Conservation (phyloP, 2,113 vertebrate species). For the Plectropomus leopardus region DNA sequence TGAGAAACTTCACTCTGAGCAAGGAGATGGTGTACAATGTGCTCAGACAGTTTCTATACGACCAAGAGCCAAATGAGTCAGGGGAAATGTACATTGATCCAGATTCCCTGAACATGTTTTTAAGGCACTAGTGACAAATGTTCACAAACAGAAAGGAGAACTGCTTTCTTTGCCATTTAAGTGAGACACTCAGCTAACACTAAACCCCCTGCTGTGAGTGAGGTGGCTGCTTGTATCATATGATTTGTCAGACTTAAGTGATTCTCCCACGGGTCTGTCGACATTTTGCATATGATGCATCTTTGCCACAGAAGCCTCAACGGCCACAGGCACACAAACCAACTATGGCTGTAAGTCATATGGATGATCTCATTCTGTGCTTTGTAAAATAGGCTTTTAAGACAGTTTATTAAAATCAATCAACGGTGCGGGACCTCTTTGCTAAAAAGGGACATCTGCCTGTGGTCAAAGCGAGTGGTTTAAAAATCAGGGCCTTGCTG, state of each 20-base stretch:
- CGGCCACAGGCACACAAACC: neutral
- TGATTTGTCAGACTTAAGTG: neutral
- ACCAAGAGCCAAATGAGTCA: constrained; percentile 52
- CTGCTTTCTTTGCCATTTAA: neutral
- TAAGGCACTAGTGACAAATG: neutral
- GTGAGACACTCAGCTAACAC: neutral
- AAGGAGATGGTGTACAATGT: constrained; percentile 80
- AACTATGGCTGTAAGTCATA: neutral
- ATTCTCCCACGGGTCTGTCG: neutral
- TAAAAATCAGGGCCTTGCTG: neutral
- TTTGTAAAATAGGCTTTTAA: neutral
- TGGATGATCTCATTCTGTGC: neutral
- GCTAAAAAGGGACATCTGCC: neutral
- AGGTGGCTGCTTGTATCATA: neutral
- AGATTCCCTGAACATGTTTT: constrained; percentile 65
- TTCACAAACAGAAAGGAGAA: neutral
- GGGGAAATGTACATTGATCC: constrained; percentile 60
- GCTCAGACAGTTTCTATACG: constrained; percentile 79
- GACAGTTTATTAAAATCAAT: neutral
- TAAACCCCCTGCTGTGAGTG: neutral
- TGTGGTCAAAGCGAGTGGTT: neutral
- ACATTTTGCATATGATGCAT: neutral
- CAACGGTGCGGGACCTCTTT: neutral
- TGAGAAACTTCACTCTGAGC: constrained; percentile 77
- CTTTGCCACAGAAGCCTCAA: constrained; percentile 29